phyloP scores from a whole-genome alignment of 2,797 vertebrate species.

The Oreonectes daqikongensis region DNA sequence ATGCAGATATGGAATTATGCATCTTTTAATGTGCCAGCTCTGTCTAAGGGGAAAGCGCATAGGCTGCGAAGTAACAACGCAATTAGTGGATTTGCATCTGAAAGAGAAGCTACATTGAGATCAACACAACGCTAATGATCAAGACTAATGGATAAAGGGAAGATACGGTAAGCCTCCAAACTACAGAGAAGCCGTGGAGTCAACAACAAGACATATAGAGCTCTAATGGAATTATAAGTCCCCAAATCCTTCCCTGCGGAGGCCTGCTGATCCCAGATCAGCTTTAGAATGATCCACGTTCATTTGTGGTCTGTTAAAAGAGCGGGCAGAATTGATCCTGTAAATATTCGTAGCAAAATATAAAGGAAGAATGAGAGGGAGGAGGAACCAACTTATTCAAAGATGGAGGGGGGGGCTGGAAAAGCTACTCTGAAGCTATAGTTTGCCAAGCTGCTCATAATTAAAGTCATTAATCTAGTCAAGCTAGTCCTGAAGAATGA shows the following conservation, averaged over 20 bases:
- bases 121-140: slow-evolving; percentile 30
- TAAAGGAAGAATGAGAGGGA: background rate
- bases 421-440: background rate
- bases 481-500: background rate
- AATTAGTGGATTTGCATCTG: slow-evolving; percentile 28
- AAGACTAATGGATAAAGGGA: slow-evolving; percentile 27
- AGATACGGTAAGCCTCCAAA: slow-evolving; percentile 34
- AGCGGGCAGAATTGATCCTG: background rate
- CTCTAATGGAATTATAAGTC: slow-evolving; percentile 37
- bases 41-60: slow-evolving; percentile 5
- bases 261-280: slow-evolving; percentile 36
- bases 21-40: slow-evolving; percentile 22
- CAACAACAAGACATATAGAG: slow-evolving; percentile 34
- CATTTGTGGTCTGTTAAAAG: slow-evolving; percentile 3
- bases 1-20: slow-evolving; percentile 39
- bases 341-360: background rate
- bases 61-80: slow-evolving; percentile 28
- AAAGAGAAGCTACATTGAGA: slow-evolving; percentile 35
- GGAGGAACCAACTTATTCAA: background rate
- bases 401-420: background rate
- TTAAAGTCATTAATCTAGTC: background rate
- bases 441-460: background rate
- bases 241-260: slow-evolving; percentile 30
- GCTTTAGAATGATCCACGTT: slow-evolving; percentile 6
- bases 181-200: slow-evolving; percentile 20